Evolutionary conservation across 2,888 invertebrate species (phyloP), one percentile per base, ranked within the genome.

Genomic region (Polyommatus iphigenia): DNA sequence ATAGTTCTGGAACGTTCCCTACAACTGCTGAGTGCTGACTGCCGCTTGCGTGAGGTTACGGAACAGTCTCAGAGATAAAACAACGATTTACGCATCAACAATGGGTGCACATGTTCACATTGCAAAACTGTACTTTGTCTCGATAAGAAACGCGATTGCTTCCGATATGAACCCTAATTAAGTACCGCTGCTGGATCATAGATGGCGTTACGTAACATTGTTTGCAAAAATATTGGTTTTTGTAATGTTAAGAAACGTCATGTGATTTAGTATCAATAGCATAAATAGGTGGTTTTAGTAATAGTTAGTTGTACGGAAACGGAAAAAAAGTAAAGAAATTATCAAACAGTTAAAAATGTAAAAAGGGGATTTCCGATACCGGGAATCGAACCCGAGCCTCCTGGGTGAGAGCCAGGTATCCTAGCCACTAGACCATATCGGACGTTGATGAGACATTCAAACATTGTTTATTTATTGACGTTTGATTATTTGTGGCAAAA

Each of bases 371-470:
- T 95, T 95, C 95, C 95, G 95, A 94, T 95, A 95, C 95, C 95
- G 95, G 95, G 95, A 95, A 95, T 95, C 95, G 95, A 95, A 95
- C 95, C 95, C 95, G 95, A 95, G 95, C 95, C 95, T 95, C 95
- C 95, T 95, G 95, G 95, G 95, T 95, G 95, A 95, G 94, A 95
- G 95, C 95, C 95, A 95, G 95, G 95, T 95, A 95, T 95, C 95
- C 95, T 95, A 95, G 95, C 95, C 95, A 95, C 95, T 95, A 95
- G 95, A 95, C 94, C 94, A 94, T 95, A 94, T 91, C 93, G 94
- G 94, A 94, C 57, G 7, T 57, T 24, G 8, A n/a, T 57, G 20
- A 10, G 0, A 0, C 4, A 0, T 6, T 13, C 0, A 62, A 62
- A 62, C 10, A 10, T 62, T 24, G 13, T 2, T 62, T 62, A n/a